A percentile compares a stretch with the other conserved stretches of the same genome.
Conservation (phyloP, 2,888 invertebrate genomes). For the Balanococcus diminutus region DNA sequence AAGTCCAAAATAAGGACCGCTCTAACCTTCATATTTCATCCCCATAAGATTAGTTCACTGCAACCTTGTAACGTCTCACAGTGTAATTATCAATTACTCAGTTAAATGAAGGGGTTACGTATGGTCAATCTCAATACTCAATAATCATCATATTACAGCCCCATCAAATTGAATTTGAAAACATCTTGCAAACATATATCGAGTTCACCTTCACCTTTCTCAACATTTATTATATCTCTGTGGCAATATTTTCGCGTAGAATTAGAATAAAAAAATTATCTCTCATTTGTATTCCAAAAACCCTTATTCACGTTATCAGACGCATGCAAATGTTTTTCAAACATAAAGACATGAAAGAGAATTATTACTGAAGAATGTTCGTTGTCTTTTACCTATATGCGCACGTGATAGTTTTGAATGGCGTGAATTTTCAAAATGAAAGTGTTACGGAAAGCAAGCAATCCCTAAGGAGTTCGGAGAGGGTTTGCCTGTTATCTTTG, state of each 20-base stretch:
- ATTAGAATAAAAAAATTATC: conserved; percentile 35
- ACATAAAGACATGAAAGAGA: conserved; percentile 49
- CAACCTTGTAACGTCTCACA: no score
- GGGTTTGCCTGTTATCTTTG: conserved; percentile 27
- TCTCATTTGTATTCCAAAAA: conserved; percentile 46
- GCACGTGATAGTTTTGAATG: conserved; percentile 41
- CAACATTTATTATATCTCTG: background rate
- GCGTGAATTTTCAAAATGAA: conserved; percentile 30
- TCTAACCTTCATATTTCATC: no score
- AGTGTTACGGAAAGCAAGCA: conserved; percentile 15
- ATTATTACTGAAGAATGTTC: conserved; percentile 43
- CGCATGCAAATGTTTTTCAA: conserved; percentile 49
- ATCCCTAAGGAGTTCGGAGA: conserved; percentile 16
- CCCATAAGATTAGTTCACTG: no score
- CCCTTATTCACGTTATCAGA: conserved; percentile 35
- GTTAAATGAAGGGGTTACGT: no score
- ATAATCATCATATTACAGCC: no score
- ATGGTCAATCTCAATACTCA: no score
- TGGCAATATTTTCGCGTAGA: conserved; percentile 8
- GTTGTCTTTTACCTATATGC: conserved; percentile 46
- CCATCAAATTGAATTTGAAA: no score
- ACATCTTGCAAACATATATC: conserved; percentile 11
- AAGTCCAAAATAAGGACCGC: no score
- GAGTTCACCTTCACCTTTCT: background rate
- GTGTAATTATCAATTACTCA: no score